These are phyloP conservation scores for Acleris emargana DNA, from an alignment of 2,888 invertebrate genomes.

Conservation along the genomic window DNA sequence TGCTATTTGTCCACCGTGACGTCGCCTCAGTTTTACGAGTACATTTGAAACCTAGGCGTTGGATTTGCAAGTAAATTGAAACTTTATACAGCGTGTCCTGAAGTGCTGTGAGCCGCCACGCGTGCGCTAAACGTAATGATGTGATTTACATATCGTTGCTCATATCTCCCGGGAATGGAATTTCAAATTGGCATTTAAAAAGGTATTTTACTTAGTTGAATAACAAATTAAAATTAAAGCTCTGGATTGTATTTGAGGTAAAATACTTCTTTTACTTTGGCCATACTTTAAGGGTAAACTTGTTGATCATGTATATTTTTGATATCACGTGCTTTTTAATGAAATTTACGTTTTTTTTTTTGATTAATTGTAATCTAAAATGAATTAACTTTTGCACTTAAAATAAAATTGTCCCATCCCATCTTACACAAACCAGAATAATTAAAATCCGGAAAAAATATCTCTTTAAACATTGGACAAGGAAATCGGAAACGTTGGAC, in stretches of 20 bases:
- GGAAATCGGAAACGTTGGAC: too few relatives aligned
- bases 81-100: slow-evolving; percentile 37
- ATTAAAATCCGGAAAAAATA: too few relatives aligned
- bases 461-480: too few relatives aligned
- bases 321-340: too few relatives aligned
- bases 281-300: too few relatives aligned
- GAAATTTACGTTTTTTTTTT: too few relatives aligned
- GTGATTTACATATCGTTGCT: slow-evolving; percentile 33
- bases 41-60: slow-evolving; percentile 37
- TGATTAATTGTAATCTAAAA: too few relatives aligned
- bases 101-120: slow-evolving; percentile 21
- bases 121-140: slow-evolving; percentile 32
- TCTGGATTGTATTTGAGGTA: not conserved
- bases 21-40: slow-evolving; percentile 36
- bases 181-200: slow-evolving; percentile 33
- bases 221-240: slow-evolving; percentile 23
- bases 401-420: too few relatives aligned
- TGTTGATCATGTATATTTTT: too few relatives aligned
- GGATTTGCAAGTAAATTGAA: slow-evolving; percentile 38
- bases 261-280: too few relatives aligned
- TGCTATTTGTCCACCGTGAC: slow-evolving; percentile 11
- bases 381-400: too few relatives aligned
- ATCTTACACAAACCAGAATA: too few relatives aligned
- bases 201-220: slow-evolving; percentile 17
- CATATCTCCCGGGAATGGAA: slow-evolving; percentile 28